phyloP scores from a whole-genome alignment of 92 coral and sea anemone genomes.

The Galaxea fascicularis region DNA sequence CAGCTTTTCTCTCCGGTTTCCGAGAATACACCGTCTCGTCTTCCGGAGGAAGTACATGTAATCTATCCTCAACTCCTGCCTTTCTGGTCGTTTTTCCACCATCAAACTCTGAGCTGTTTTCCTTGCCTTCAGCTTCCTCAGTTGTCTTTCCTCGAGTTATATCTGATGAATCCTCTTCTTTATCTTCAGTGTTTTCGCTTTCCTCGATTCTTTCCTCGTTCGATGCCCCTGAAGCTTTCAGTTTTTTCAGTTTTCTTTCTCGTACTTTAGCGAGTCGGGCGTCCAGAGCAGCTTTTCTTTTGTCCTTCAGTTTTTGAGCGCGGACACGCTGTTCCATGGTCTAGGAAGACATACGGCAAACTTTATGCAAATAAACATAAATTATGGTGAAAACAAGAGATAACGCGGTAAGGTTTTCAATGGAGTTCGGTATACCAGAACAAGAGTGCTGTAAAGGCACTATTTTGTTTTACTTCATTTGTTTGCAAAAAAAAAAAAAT shows the following conservation, averaged over 20 bases:
- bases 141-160: not conserved
- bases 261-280: constrained; percentile 95
- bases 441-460: too few relatives aligned
- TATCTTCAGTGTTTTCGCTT: constrained; percentile 11
- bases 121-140: not conserved
- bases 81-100: constrained; percentile 28
- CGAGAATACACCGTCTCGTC: constrained; percentile 26
- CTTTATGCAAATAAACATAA: not conserved
- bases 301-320: constrained; percentile 87
- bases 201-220: constrained; percentile 19
- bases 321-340: constrained; percentile 91
- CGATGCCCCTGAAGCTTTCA: constrained; percentile 67
- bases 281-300: constrained; percentile 92
- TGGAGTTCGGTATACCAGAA: too few relatives aligned
- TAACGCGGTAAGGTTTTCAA: too few relatives aligned
- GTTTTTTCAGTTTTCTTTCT: constrained; percentile 79
- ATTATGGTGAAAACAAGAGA: not conserved
- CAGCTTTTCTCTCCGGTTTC: constrained; percentile 39
- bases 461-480: too few relatives aligned
- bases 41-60: not conserved
- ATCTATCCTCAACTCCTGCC: constrained; percentile 4
- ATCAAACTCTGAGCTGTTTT: not conserved
- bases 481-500: too few relatives aligned
- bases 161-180: not conserved
- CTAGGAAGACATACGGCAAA: constrained; percentile 44